Evolutionary conservation across 2,888 invertebrate species (phyloP), one percentile per base, ranked within the genome.

Genomic region (Meiosimyza decipiens): DNA sequence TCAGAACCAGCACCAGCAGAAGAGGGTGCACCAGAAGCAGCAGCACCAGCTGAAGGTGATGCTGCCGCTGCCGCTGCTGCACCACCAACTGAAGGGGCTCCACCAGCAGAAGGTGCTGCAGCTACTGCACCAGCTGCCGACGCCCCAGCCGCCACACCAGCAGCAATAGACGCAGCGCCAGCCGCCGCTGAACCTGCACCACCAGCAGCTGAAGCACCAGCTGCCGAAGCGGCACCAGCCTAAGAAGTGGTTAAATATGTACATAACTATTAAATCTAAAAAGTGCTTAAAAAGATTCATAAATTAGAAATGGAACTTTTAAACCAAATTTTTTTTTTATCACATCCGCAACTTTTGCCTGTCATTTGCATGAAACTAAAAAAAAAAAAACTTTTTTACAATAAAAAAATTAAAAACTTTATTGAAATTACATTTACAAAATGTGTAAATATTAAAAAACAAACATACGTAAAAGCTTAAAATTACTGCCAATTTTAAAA

Each of bases 1-100:
- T 82, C 84, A 16, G 86, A 86, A 77, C 83, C 84, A 71, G 81
- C 80, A 67, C 82, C 84, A 71, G 80, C 76, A 15, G 79, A 79
- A 18, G 78, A 78, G 1, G 77, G 80, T 11, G 73, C 79, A 40
- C 79, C 78, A n/a, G 75, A 80, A 1, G 76, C n/a, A n/a, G n/a
- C n/a, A n/a, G n/a, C n/a, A n/a, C 22, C 80, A 7, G 80, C 80
- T 15, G 74, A 80, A 52, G 79, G 81, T 0, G 79, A 78, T 0
- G 79, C 76, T 49, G 80, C 78, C 6, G 79, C 76, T 49, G 80
- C 78, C 6, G 80, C 76, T 9, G 77, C 22, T 22, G 28, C 28
- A 28, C 28, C 80, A 6, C 77, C 79, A 33, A 75, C 78, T 0
- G 73, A 81, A 1, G 81, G 81, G 2, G 40, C 40, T 9, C 74